Percentiles rank a stretch among this genome's conserved stretches.
Conservation (phyloP, 1,140 invertebrate genomes). For the Telenomus remus region DNA sequence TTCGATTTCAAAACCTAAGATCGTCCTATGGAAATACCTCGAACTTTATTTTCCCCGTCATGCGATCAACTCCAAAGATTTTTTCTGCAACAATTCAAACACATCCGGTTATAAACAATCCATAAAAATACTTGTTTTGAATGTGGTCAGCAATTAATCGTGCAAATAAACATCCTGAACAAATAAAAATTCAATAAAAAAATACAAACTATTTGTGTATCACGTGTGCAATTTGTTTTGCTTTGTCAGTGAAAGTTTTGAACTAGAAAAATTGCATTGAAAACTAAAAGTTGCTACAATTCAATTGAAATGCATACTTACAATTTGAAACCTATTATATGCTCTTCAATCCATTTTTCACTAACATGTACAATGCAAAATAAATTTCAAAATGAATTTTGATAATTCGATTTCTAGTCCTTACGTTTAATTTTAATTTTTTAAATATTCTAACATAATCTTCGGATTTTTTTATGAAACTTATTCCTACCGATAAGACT, state of each 20-base stretch:
- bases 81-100: constrained; percentile 66
- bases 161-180: too few species aligned
- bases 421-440: background rate
- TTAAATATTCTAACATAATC: background rate
- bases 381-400: constrained; percentile 5
- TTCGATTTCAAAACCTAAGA: constrained; percentile 63
- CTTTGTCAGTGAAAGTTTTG: too few species aligned
- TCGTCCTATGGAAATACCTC: constrained; percentile 63
- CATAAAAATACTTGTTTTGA: too few species aligned
- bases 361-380: constrained; percentile 38
- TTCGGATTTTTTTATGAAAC: background rate
- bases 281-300: too few species aligned
- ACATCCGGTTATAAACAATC: background rate
- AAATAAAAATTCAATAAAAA: too few species aligned
- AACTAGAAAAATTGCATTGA: too few species aligned
- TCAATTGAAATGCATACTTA: constrained; percentile 16
- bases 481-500: background rate
- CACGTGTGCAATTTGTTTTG: too few species aligned
- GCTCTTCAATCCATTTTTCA: constrained; percentile 39
- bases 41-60: constrained; percentile 59
- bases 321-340: constrained; percentile 34
- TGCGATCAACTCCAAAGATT: constrained; percentile 74
- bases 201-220: too few species aligned
- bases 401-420: too few species aligned
- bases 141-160: too few species aligned